Percentiles rank a stretch among this genome's conserved stretches.
phyloP scores from a whole-genome alignment of 2,113 vertebrate species.

The Petaurus breviceps region DNA sequence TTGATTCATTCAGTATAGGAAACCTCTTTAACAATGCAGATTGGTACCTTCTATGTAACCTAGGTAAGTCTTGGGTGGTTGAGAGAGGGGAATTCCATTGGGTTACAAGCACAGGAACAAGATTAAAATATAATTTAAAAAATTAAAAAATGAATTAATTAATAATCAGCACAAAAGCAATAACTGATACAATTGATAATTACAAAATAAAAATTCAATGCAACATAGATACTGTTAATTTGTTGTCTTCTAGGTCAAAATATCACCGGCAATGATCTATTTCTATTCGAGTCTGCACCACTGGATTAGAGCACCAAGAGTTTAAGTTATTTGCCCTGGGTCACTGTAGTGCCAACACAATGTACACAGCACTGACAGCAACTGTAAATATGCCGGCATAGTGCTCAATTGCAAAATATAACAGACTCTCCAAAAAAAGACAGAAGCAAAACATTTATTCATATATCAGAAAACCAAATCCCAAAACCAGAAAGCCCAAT shows the following conservation, averaged over 20 bases:
- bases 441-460: too few relatives aligned
- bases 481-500: too few relatives aligned
- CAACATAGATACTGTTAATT: neutral
- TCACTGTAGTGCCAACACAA: too few relatives aligned
- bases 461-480: too few relatives aligned
- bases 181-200: neutral
- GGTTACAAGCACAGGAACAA: neutral
- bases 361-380: too few relatives aligned
- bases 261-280: neutral
- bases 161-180: neutral
- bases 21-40: neutral
- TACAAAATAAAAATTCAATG: neutral
- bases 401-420: too few relatives aligned
- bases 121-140: neutral
- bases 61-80: neutral
- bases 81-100: neutral
- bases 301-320: neutral
- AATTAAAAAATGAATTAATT: neutral
- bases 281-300: neutral
- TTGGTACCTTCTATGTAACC: neutral
- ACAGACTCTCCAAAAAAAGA: too few relatives aligned
- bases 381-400: too few relatives aligned
- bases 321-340: neutral
- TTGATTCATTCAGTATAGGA: neutral
- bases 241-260: neutral